Conservation (phyloP, 2,797 vertebrate genomes). For the Onychomys arenicola region DNA sequence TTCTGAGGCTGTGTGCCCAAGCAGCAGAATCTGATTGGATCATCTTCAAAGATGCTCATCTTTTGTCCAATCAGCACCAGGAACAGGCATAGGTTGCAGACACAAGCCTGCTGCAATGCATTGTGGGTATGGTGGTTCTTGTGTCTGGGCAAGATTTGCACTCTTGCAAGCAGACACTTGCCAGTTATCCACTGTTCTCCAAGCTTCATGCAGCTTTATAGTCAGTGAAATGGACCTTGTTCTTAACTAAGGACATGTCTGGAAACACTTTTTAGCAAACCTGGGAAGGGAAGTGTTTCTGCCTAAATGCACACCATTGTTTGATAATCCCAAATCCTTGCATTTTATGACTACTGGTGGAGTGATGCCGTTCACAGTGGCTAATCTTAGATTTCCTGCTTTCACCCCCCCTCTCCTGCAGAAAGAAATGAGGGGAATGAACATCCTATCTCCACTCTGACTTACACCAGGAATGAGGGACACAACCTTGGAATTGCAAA, state of each 20-base stretch:
- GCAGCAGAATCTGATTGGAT: neutral
- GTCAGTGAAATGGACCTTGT: neutral
- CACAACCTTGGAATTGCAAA: neutral
- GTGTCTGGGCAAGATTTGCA: neutral
- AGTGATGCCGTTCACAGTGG: too few relatives aligned
- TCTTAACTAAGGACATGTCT: constrained; percentile 8
- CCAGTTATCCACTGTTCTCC: neutral
- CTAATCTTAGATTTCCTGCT: neutral
- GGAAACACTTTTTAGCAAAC: neutral
- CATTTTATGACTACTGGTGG: neutral
- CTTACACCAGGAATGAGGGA: neutral
- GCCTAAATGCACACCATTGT: neutral
- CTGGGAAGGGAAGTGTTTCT: neutral
- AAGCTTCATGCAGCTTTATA: neutral
- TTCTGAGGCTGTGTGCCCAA: neutral
- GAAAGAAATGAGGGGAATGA: neutral
- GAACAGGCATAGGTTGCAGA: neutral
- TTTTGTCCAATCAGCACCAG: neutral
- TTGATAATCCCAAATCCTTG: neutral
- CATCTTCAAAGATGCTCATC: neutral
- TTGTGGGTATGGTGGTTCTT: neutral
- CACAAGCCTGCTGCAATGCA: neutral
- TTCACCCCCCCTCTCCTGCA: neutral
- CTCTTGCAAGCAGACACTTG: neutral
- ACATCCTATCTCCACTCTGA: neutral